Base-by-base conservation (phyloP, 2,888 invertebrate genomes). In the Argyresthia goedartella region DNA sequence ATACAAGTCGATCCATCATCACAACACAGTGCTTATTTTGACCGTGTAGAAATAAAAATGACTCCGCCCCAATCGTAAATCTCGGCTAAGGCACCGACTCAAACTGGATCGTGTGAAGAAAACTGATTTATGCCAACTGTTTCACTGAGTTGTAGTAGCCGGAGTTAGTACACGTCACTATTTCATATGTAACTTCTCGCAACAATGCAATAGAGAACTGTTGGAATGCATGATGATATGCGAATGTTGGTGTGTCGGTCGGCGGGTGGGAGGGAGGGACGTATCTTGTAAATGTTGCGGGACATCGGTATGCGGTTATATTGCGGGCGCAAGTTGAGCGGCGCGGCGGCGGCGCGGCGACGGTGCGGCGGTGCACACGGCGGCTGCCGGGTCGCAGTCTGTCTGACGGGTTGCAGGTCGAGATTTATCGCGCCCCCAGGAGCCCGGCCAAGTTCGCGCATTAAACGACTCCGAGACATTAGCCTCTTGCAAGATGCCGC, bases 401-500 rank as follows among this genome's bases (percentile, higher is more conserved):
- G 47, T 25, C 16, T 25, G 47, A 15, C 63, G 66, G 71, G 69
- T 62, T 71, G 66, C 72, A 76, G 84, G 82, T 84, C 78, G 73
- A 81, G 79, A 86, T 85, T 84, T 85, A 85, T 86, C 80, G 73
- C 81, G 76, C 76, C 81, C 81, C 79, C 73, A 75, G 76, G 80
- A 78, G 80, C 41, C 45, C 69, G 77, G 79, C 80, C 81, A 85
- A 86, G 85, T 86, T 86, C 80, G 81, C 84, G 81, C 82, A 85
- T 85, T 85, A 84, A 84, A 85, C 82, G 82, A 85, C 70, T 84
- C 81, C 77, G 82, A 80, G 75, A 81, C 84, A 85, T 85, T 85
- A 85, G 82, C 81, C 79, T 78, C 74, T 73, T 84, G 85, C 85
- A 85, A 86, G 84, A 85, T 85, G 85, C 86, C 82, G 80, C 81